Percentiles rank a stretch among this genome's conserved stretches.
Conservation (phyloP, 2,888 invertebrate genomes). For the Drosophila subsilvestris region DNA sequence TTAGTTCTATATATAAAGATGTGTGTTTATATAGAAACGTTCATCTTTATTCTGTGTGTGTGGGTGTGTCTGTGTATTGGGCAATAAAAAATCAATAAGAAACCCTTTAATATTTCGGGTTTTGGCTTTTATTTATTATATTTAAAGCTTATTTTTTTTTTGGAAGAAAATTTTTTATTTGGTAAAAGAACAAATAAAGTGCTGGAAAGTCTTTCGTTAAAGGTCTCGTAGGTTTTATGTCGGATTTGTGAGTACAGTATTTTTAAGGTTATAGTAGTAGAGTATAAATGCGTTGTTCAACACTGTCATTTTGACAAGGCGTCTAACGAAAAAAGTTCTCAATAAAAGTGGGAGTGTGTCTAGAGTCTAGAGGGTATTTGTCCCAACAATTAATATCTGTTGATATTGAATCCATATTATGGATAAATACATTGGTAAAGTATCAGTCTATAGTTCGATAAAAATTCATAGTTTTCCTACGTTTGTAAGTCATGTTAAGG, state of each 20-base stretch:
- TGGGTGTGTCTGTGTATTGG: constrained; percentile 31
- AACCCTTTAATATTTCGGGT: constrained; percentile 35
- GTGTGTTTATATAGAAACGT: constrained; percentile 15
- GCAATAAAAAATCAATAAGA: constrained; percentile 48
- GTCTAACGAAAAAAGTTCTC: too few species aligned
- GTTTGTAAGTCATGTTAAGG: background rate
- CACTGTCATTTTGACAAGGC: too few species aligned
- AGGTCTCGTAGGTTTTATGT: background rate
- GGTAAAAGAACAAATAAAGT: constrained; percentile 34
- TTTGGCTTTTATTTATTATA: constrained; percentile 17
- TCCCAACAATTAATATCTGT: too few species aligned
- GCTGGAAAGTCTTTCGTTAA: background rate
- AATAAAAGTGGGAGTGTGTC: too few species aligned
- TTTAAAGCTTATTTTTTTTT: constrained; percentile 18
- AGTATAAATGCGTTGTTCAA: background rate
- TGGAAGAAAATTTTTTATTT: background rate
- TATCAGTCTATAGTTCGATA: too few species aligned
- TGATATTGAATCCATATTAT: too few species aligned
- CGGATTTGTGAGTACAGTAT: constrained; percentile 4
- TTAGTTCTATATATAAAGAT: constrained; percentile 16
- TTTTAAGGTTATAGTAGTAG: background rate
- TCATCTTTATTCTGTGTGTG: constrained; percentile 48
- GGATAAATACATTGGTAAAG: too few species aligned
- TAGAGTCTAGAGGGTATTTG: too few species aligned
- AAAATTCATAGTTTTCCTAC: too few species aligned